These are phyloP conservation scores for Drosophila fulvimacula DNA, from an alignment of 2,888 invertebrate species.

Conservation along the genomic window DNA sequence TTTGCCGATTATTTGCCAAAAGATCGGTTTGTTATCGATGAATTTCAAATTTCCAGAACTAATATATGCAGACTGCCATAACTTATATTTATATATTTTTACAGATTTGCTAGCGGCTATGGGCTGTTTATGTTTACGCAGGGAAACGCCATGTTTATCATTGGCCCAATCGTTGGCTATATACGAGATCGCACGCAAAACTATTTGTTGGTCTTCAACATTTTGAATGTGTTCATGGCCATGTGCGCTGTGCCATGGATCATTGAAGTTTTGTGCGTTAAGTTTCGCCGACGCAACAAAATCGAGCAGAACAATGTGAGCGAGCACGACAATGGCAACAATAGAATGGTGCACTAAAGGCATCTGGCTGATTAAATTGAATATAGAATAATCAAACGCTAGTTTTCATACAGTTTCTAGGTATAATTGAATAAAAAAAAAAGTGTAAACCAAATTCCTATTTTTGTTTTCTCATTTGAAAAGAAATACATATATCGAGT, in stretches of 20 bases:
- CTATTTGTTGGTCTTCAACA: conserved; percentile 88
- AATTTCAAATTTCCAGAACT: not conserved
- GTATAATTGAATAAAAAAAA: not conserved
- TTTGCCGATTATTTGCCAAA: conserved; percentile 89
- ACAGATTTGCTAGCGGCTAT: conserved; percentile 89
- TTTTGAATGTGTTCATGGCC: conserved; percentile 88
- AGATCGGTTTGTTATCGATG: conserved; percentile 84
- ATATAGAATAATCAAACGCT: not conserved
- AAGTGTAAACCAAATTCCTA: not conserved
- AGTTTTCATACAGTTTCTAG: not conserved
- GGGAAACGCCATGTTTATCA: conserved; percentile 88
- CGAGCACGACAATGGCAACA: conserved; percentile 26
- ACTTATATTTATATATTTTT: not conserved
- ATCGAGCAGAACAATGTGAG: conserved; percentile 62
- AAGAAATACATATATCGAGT: not conserved
- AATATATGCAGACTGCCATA: not conserved
- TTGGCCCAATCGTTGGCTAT: conserved; percentile 89
- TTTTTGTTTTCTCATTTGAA: not conserved
- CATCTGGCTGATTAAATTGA: not conserved
- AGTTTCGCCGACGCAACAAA: conserved; percentile 71
- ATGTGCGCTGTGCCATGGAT: conserved; percentile 90
- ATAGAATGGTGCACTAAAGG: conserved; percentile 14
- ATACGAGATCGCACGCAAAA: conserved; percentile 88
- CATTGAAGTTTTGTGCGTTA: conserved; percentile 86
- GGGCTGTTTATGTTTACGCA: conserved; percentile 90